Conservation (phyloP, 1,140 invertebrate genomes). For the Magallana ariakensis region DNA sequence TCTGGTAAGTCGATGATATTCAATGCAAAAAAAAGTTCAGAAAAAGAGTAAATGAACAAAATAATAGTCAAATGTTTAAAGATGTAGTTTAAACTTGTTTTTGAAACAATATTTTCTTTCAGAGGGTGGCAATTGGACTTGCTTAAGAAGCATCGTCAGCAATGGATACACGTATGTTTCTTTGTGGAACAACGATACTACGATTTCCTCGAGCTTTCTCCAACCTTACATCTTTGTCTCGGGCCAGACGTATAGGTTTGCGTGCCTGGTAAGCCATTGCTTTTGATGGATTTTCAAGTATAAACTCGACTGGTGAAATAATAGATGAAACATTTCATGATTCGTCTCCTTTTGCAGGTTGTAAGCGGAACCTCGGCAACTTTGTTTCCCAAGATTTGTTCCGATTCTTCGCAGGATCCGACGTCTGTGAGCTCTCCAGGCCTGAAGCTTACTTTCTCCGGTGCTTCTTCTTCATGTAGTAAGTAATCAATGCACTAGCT, state of each 20-base stretch:
- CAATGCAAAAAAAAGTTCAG: too few relatives aligned
- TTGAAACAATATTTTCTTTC: too few relatives aligned
- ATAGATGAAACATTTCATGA: too few relatives aligned
- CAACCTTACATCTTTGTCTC: not conserved
- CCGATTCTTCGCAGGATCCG: slow-evolving; percentile 3
- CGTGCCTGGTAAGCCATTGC: not conserved
- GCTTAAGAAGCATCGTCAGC: slow-evolving; percentile 13
- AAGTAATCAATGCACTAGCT: not conserved
- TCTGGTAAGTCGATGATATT: slow-evolving; percentile 50
- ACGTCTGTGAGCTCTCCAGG: not conserved
- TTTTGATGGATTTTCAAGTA: too few relatives aligned
- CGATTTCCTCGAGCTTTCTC: not conserved
- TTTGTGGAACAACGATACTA: slow-evolving; percentile 21
- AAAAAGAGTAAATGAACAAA: too few relatives aligned
- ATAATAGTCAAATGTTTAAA: too few relatives aligned
- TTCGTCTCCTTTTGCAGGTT: not conserved
- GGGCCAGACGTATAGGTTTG: not conserved
- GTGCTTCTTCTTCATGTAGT: slow-evolving; percentile 11
- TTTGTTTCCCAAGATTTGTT: slow-evolving; percentile 27
- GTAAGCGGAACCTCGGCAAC: not conserved
- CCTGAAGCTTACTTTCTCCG: slow-evolving; percentile 7
- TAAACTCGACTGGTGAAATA: too few relatives aligned
- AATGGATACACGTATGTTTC: slow-evolving; percentile 12
- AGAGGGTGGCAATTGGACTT: not conserved
- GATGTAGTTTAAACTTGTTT: too few relatives aligned